These are phyloP conservation scores for Erpobdella octoculata DNA, from an alignment of 2,888 invertebrate genomes.

Conservation along the genomic window DNA sequence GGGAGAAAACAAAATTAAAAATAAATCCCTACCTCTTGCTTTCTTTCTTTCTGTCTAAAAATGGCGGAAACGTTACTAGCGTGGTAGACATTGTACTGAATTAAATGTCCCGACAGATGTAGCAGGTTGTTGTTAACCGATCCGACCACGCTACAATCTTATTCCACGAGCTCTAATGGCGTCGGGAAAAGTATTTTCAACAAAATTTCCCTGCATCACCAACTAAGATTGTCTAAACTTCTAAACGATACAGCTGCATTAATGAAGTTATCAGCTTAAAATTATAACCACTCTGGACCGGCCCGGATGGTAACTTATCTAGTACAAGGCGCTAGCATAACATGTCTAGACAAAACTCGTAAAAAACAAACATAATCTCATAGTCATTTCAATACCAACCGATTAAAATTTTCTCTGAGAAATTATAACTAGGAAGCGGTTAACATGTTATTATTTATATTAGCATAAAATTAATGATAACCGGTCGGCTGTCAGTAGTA, in stretches of 20 bases:
- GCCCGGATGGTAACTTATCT: neutral
- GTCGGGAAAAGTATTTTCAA: neutral
- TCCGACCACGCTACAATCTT: conserved; percentile 3
- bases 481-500: conserved; percentile 10
- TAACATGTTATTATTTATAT: neutral
- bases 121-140: too few species aligned
- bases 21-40: neutral
- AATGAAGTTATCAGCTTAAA: too few species aligned
- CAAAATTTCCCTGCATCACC: neutral
- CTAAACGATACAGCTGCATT: neutral
- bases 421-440: neutral
- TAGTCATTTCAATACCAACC: neutral
- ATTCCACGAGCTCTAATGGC: neutral
- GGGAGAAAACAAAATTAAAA: too few species aligned
- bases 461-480: conserved; percentile 10
- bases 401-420: neutral
- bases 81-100: too few species aligned
- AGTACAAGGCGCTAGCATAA: conserved; percentile 7
- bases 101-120: too few species aligned
- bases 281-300: neutral
- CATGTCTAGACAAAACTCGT: conserved; percentile 23
- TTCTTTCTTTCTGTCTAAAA: too few species aligned
- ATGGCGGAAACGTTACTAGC: too few species aligned
- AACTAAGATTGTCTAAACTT: neutral
- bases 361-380: neutral